A percentile compares a stretch with the other conserved stretches of the same genome.
phyloP scores from a whole-genome alignment of 2,113 vertebrate genomes.

The Crypturellus undulatus region DNA sequence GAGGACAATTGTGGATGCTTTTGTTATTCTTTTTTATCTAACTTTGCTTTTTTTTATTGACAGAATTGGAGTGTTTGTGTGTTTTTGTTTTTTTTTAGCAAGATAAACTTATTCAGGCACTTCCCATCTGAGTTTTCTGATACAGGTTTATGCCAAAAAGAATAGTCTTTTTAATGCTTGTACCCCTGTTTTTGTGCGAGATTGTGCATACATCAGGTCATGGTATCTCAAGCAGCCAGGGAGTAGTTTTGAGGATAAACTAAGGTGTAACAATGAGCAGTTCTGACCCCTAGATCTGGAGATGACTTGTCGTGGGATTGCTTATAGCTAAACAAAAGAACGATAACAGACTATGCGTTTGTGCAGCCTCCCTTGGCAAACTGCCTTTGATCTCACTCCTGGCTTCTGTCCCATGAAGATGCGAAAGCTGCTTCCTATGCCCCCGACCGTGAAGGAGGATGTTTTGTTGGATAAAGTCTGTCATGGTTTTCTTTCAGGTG shows the following conservation, averaged over 20 bases:
- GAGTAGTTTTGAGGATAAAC: neutral
- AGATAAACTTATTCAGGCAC: too few species aligned
- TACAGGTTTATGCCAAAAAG: neutral
- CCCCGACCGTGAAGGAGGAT: neutral
- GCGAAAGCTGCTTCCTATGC: neutral
- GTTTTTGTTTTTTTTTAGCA: neutral
- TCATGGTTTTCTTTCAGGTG: neutral
- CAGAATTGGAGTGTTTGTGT: neutral
- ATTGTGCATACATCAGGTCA: neutral
- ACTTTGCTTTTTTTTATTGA: neutral
- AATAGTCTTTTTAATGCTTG: neutral
- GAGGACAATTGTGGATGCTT: neutral
- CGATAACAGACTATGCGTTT: neutral
- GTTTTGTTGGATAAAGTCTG: neutral
- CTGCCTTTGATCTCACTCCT: neutral
- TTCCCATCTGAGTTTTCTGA: too few species aligned
- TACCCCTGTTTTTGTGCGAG: neutral
- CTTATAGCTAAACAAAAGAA: neutral
- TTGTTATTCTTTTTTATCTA: neutral
- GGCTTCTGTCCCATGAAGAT: neutral
- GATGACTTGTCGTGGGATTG: neutral
- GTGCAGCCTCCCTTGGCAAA: neutral
- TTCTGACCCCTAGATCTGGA: neutral
- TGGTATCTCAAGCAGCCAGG: neutral
- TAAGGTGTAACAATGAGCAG: neutral